phyloP scores from a whole-genome alignment of 2,113 vertebrate genomes.

The Acrocephalus kingi region DNA sequence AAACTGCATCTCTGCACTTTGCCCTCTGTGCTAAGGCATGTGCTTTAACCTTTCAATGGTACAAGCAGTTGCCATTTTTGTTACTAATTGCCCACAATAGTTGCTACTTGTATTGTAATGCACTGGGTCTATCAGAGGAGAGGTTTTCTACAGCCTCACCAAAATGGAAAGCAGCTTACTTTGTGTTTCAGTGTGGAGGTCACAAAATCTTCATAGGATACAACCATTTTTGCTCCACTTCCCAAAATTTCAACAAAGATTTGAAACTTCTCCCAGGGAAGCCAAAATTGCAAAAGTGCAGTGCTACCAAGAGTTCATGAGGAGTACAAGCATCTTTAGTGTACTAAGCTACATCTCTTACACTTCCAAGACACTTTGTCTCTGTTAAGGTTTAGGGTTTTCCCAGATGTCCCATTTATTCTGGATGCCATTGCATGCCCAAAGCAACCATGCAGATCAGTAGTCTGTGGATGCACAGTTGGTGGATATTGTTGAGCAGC shows the following conservation, averaged over 20 bases:
- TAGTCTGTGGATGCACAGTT: neutral
- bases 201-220: neutral
- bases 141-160: neutral
- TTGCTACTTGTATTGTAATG: neutral
- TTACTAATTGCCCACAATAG: neutral
- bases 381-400: neutral
- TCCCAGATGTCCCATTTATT: neutral
- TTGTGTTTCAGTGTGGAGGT: neutral
- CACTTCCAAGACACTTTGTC: neutral
- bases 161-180: neutral
- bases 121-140: neutral
- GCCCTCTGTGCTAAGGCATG: neutral
- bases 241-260: neutral
- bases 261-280: neutral
- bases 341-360: neutral
- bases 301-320: neutral
- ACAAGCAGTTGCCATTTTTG: neutral
- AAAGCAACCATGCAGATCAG: neutral
- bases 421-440: neutral
- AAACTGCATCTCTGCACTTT: neutral
- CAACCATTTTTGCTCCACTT: neutral
- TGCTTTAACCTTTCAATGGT: neutral
- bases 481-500: neutral
- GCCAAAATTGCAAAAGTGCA: neutral
- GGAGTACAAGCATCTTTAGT: neutral